Evolutionary conservation across 2,113 vertebrate species (phyloP).

Genomic region (rat (Rattus norvegicus)): DNA sequence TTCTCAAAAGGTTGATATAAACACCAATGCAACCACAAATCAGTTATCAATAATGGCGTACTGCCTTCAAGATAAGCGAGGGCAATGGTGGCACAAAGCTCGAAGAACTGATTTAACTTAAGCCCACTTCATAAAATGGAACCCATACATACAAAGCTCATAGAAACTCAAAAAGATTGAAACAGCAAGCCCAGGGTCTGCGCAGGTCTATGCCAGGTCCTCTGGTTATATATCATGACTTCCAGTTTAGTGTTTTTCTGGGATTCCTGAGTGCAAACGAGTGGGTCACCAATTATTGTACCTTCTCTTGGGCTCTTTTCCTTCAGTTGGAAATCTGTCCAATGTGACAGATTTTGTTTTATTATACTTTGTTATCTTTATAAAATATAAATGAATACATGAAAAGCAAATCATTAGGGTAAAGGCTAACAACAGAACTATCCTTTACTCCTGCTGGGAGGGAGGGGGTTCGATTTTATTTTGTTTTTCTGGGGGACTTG

Average conservation of each 20-base stretch:
- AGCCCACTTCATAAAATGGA: neutral
- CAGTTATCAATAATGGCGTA: neutral
- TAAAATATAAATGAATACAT: neutral
- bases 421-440: neutral
- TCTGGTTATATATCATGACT: neutral
- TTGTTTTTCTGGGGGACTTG: neutral
- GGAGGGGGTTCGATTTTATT: neutral
- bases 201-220: neutral
- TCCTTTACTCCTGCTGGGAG: neutral
- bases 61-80: neutral
- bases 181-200: neutral
- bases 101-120: neutral
- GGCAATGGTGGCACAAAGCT: neutral
- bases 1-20: neutral
- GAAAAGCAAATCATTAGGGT: neutral
- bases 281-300: neutral
- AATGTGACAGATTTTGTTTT: neutral
- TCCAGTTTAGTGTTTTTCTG: neutral
- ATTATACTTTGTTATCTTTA: neutral
- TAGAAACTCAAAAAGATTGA: neutral
- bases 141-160: neutral
- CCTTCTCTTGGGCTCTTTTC: neutral
- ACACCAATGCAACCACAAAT: neutral
- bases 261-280: neutral
- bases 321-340: neutral